Percentiles rank a stretch among this genome's conserved stretches.
These are phyloP conservation scores for Folsomia candida DNA, from an alignment of 2,888 invertebrate species.

Conservation along the genomic window DNA sequence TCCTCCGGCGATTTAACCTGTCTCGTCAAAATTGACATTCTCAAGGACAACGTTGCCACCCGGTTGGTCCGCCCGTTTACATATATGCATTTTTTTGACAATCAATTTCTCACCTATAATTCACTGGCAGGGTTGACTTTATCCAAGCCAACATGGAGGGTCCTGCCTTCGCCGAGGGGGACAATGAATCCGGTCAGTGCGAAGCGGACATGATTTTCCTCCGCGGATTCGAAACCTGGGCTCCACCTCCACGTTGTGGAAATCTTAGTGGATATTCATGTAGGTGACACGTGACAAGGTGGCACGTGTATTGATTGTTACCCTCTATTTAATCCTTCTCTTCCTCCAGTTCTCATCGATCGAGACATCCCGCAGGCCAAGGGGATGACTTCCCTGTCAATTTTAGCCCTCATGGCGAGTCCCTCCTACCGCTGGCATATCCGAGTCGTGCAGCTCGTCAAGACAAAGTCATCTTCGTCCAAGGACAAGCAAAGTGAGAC, in stretches of 20 bases:
- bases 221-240: slow-evolving; percentile 44
- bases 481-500: too few relatives aligned
- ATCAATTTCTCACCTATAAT: background rate
- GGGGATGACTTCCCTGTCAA: slow-evolving; percentile 30
- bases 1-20: slow-evolving; percentile 39
- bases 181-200: slow-evolving; percentile 29
- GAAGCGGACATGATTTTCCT: slow-evolving; percentile 46
- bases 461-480: too few relatives aligned
- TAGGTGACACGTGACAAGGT: slow-evolving; percentile 12
- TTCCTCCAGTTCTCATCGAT: slow-evolving; percentile 36
- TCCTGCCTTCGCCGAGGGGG: slow-evolving; percentile 31
- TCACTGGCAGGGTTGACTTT: slow-evolving; percentile 36
- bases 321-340: too few relatives aligned
- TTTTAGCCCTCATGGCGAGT: slow-evolving; percentile 45
- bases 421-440: slow-evolving; percentile 41
- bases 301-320: too few relatives aligned
- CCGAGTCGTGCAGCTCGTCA: slow-evolving; percentile 31
- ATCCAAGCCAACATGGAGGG: slow-evolving; percentile 37
- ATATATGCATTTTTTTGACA: too few relatives aligned
- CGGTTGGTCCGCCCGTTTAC: slow-evolving; percentile 22
- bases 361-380: slow-evolving; percentile 19
- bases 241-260: slow-evolving; percentile 45
- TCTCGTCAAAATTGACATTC: slow-evolving; percentile 36
- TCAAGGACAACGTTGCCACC: slow-evolving; percentile 34
- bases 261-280: slow-evolving; percentile 39